Evolutionary conservation across 2,797 vertebrate species (phyloP).

Genomic region (Gallinago nigripennis): DNA sequence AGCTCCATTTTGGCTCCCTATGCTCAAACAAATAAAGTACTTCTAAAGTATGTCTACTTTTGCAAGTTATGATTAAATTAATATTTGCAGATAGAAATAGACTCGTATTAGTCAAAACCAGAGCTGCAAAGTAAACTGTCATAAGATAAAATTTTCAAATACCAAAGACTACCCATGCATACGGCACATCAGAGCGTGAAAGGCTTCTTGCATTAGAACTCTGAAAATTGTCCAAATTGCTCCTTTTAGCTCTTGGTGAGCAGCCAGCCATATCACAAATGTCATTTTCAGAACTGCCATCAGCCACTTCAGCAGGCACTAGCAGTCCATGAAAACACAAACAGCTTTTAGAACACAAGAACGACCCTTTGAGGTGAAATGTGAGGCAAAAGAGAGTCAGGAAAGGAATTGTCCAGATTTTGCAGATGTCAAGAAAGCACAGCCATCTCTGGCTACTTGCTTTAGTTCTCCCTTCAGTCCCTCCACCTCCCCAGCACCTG

Average conservation of each 20-base stretch:
- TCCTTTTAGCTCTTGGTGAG: neutral
- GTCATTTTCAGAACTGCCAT: neutral
- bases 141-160: neutral
- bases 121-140: neutral
- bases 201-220: neutral
- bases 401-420: neutral
- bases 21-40: neutral
- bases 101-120: neutral
- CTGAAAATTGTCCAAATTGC: too few species aligned
- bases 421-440: neutral
- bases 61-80: neutral
- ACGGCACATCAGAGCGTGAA: neutral
- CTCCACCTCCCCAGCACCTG: neutral
- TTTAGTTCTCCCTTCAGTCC: neutral
- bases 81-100: neutral
- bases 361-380: neutral
- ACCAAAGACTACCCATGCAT: neutral
- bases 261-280: neutral
- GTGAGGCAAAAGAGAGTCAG: neutral
- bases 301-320: neutral
- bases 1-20: neutral
- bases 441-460: neutral
- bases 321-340: neutral
- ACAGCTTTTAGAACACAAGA: neutral
- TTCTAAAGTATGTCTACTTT: neutral